Evolutionary conservation across 1,140 invertebrate species (phyloP), one percentile per base, ranked within the genome.

Genomic region (Pachypeltis micranthus): DNA sequence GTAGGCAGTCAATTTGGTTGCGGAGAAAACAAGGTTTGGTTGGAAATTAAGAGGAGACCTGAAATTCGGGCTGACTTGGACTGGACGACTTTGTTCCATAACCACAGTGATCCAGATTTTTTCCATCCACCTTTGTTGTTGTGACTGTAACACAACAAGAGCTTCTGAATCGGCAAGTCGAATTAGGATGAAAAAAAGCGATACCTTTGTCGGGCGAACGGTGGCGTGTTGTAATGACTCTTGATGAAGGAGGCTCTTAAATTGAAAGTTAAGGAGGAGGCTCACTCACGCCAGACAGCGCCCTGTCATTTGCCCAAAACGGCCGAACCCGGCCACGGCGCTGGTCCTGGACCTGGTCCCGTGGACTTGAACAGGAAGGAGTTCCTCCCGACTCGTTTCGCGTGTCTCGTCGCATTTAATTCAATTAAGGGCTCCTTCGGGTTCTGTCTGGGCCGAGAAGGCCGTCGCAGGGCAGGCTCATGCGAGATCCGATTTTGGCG

Each of bases 271-370:
- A 56, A 16, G 54, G 16, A 2, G 54, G 16, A 25, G 21, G 19
- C 25, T 24, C 54, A 24, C 54, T 7, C 54, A 56, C 54, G 54
- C 54, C 54, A 56, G 26, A 14, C 54, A 24, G 19, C 54, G 54
- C 54, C 54, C 54, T 56, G 25, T 56, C 54, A 56, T 56, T 56
- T 56, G 25, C 31, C 31, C 31, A 56, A 56, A 56, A 56, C 54
- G 54, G 31, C 31, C 31, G n/a, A n/a, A n/a, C n/a, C n/a, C n/a
- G n/a, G n/a, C n/a, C n/a, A n/a, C 31, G 31, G 16, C 7, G 31
- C 31, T 39, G 7, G 31, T 39, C 31, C 31, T 7, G 16, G 31
- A 39, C 31, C 7, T 7, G 31, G 31, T 7, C 7, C 7, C 7
- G 31, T 7, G 31, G 7, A 39, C n/a, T n/a, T n/a, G n/a, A n/a